These are phyloP conservation scores for Aporophyla lueneburgensis DNA, from an alignment of 2,888 invertebrate genomes.

Conservation along the genomic window DNA sequence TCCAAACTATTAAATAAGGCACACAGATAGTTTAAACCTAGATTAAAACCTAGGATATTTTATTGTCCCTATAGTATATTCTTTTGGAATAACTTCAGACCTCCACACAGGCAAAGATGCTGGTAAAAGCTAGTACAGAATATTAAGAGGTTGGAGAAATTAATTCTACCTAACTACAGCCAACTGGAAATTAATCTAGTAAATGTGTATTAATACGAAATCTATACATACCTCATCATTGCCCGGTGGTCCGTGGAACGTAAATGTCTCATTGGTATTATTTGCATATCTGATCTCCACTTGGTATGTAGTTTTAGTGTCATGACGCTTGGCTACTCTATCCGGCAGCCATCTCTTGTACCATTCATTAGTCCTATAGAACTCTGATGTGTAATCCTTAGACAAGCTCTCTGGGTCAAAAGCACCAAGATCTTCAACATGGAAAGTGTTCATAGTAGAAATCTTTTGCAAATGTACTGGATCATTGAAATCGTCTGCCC, in stretches of 20 bases:
- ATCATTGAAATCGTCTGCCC: slow-evolving; percentile 98
- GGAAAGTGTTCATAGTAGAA: slow-evolving; percentile 98
- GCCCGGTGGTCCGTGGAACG: slow-evolving; percentile 98
- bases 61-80: no score
- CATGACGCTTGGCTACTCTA: slow-evolving; percentile 94
- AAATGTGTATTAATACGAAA: slow-evolving; percentile 9
- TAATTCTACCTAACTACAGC: neutral
- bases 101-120: no score
- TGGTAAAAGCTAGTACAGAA: neutral
- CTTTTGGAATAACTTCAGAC: no score
- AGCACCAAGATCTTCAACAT: slow-evolving; percentile 96
- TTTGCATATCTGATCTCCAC: slow-evolving; percentile 98
- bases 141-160: neutral
- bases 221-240: slow-evolving; percentile 93
- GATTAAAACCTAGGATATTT: no score
- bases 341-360: slow-evolving; percentile 98
- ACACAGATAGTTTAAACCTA: no score
- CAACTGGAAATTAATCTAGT: neutral
- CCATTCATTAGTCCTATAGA: slow-evolving; percentile 98
- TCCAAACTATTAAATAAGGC: no score
- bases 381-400: slow-evolving; percentile 97
- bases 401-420: slow-evolving; percentile 95
- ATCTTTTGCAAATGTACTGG: slow-evolving; percentile 98
- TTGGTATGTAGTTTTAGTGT: slow-evolving; percentile 97
- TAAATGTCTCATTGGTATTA: slow-evolving; percentile 98